A percentile compares a stretch with the other conserved stretches of the same genome.
These are phyloP conservation scores for Drosophila pandora DNA, from an alignment of 1,140 invertebrate species.

Conservation along the genomic window DNA sequence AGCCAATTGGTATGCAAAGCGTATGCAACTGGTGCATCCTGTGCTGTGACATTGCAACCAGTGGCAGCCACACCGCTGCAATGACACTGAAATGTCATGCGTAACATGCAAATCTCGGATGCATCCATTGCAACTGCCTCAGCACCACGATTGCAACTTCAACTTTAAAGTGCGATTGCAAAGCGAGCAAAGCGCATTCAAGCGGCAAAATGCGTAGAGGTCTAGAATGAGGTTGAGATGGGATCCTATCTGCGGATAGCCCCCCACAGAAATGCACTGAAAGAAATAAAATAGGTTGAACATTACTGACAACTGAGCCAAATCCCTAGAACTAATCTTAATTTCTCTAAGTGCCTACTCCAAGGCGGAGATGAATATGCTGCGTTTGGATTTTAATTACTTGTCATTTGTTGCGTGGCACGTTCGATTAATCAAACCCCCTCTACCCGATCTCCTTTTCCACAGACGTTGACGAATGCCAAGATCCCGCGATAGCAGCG, in stretches of 20 bases:
- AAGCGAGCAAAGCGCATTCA: slow-evolving; percentile 61
- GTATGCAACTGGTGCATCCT: slow-evolving; percentile 78
- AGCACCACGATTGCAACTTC: slow-evolving; percentile 2
- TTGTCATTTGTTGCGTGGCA: slow-evolving; percentile 53
- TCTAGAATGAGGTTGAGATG: slow-evolving; percentile 21
- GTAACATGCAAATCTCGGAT: slow-evolving; percentile 69
- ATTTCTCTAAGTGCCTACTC: slow-evolving; percentile 6
- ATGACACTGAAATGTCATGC: slow-evolving; percentile 78
- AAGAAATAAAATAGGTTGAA: background rate
- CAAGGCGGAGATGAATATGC: slow-evolving; percentile 37
- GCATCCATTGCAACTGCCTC: slow-evolving; percentile 26
- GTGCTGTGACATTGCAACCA: slow-evolving; percentile 69
- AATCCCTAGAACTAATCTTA: background rate
- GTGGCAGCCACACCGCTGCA: slow-evolving; percentile 21
- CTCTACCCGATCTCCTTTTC: slow-evolving; percentile 27
- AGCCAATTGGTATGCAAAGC: slow-evolving; percentile 55
- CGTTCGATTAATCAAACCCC: slow-evolving; percentile 61
- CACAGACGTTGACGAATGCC: slow-evolving; percentile 97
- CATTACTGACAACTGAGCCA: too few species aligned
- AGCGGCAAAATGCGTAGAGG: slow-evolving; percentile 70
- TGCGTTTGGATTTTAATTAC: slow-evolving; percentile 59
- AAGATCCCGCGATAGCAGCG: slow-evolving; percentile 91
- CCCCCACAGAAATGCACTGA: slow-evolving; percentile 13
- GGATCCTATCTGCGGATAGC: background rate
- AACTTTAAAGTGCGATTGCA: slow-evolving; percentile 19